Percentiles rank a stretch among this genome's conserved stretches.
These are phyloP conservation scores for Volucella inanis DNA, from an alignment of 2,888 invertebrate genomes.

Conservation along the genomic window DNA sequence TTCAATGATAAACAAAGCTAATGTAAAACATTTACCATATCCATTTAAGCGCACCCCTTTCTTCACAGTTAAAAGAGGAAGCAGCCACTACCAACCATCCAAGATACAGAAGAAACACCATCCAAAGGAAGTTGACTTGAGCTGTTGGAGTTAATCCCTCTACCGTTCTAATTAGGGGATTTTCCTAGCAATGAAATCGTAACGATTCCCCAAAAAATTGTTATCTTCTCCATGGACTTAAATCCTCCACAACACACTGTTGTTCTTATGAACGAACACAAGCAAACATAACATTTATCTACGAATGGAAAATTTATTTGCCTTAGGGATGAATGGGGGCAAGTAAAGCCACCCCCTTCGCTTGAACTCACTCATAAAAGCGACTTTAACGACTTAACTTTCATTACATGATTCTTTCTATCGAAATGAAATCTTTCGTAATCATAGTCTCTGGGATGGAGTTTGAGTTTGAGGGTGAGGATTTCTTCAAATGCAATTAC, in stretches of 20 bases:
- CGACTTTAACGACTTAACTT: conserved; percentile 64
- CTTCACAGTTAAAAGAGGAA: neutral
- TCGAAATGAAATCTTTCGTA: conserved; percentile 58
- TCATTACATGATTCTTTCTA: conserved; percentile 62
- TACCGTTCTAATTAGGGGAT: conserved; percentile 72
- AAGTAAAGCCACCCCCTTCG: neutral
- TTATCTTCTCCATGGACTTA: conserved; percentile 64
- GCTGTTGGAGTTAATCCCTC: conserved; percentile 69
- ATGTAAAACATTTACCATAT: conserved; percentile 65
- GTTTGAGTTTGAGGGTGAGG: neutral
- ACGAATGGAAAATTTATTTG: conserved; percentile 49
- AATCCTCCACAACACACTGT: conserved; percentile 29
- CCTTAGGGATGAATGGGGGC: conserved; percentile 16
- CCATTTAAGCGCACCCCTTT: conserved; percentile 48
- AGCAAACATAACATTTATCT: no score
- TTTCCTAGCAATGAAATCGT: conserved; percentile 72
- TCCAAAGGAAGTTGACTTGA: conserved; percentile 53
- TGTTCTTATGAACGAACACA: neutral
- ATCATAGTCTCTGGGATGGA: conserved; percentile 31
- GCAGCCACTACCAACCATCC: neutral
- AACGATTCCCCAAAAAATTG: conserved; percentile 61
- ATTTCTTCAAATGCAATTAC: conserved; percentile 66
- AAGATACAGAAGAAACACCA: neutral
- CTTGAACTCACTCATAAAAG: conserved; percentile 50
- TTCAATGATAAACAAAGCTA: conserved; percentile 32